Evolutionary conservation across 92 coral and sea anemone genomes (phyloP).

Genomic region (Epizoanthus ramosus): DNA sequence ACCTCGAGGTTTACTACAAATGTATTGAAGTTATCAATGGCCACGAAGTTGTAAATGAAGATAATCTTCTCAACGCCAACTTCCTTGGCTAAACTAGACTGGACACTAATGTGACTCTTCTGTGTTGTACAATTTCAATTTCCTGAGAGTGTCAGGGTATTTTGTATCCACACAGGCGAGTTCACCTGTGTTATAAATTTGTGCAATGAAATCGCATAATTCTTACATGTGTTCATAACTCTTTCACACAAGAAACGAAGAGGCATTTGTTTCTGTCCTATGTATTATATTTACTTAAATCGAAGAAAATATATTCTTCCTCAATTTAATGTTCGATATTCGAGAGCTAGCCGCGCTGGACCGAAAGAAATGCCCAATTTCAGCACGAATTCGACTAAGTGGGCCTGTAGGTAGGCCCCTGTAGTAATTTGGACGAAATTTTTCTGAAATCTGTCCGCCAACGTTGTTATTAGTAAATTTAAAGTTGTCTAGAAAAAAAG

Average conservation of each 20-base stretch:
- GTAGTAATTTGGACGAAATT: conserved; percentile 8
- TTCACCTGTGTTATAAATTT: conserved; percentile 42
- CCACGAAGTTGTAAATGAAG: conserved; percentile 99
- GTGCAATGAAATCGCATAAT: conserved; percentile 52
- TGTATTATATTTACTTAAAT: conserved; percentile 65
- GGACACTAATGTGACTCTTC: conserved; percentile 21
- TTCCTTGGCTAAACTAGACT: conserved; percentile 79
- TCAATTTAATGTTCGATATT: conserved; percentile 13
- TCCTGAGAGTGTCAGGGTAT: conserved; percentile 45
- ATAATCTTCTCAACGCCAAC: conserved; percentile 98
- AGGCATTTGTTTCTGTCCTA: conserved; percentile 52
- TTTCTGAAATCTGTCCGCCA: conserved; percentile 27
- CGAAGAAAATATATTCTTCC: conserved; percentile 14
- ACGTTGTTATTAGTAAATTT: conserved; percentile 32
- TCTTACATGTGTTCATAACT: conserved; percentile 53
- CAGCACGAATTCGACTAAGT: conserved; percentile 21
- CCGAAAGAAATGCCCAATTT: conserved; percentile 41
- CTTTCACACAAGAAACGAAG: conserved; percentile 74
- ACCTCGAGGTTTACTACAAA: conserved; percentile 99
- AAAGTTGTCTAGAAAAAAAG: conserved; percentile 30
- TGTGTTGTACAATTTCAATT: conserved; percentile 31
- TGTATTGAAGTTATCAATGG: conserved; percentile 99
- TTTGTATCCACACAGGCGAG: conserved; percentile 28
- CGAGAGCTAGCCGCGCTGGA: conserved; percentile 42
- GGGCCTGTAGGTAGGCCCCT: conserved; percentile 21